Base-by-base conservation (phyloP, 2,113 vertebrate genomes). In the Ibidorhyncha struthersii region DNA sequence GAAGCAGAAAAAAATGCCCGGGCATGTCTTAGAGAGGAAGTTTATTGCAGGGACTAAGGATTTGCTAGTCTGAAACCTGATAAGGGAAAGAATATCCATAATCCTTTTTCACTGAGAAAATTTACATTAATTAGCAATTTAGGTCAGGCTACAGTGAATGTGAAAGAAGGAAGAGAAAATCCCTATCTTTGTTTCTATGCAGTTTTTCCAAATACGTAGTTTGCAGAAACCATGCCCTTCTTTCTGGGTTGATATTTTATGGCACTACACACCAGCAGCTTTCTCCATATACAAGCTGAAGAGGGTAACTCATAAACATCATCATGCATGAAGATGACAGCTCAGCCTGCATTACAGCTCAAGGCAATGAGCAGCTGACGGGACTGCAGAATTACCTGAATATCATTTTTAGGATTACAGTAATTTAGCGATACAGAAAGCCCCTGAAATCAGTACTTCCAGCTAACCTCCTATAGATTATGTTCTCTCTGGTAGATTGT, bases 41-140 rank as follows among this genome's bases (percentile, higher is more conserved):
- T 93, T 96, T 94, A 76, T 89, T 90, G 53, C 53, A 85, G 53
- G 43, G 92, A 97, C 92, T 93, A 93, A 87, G 91, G 62, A 89
- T 92, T 94, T 94, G 78, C 58, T 85, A 79, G 55, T 96, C 91
- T 80, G 86, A 96, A 93, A 76, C 87, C 15, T 61, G 92, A 96
- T 93, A 96, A 96, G 53, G 49, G n/a, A 77, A 95, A 86, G 78
- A 91, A 93, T 95, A 94, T 88, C 74, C 66, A 12, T 97, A 96
- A 97, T 95, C 79, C 80, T 52, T 95, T 95, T 92, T 61, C 86
- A 53, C 63, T 55, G 65, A 85, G 91, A 95, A 97, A 94, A 97
- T 97, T 94, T 95, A 61, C 83, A 95, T 95, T 96, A 94, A 97
- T 96, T 98, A 97, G 62, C 80, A 97, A 97, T 93, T 89, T 96